These are phyloP conservation scores for Geodia barretti DNA, from an alignment of 37 sponge, comb jelly and placozoan species.

Conservation along the genomic window DNA sequence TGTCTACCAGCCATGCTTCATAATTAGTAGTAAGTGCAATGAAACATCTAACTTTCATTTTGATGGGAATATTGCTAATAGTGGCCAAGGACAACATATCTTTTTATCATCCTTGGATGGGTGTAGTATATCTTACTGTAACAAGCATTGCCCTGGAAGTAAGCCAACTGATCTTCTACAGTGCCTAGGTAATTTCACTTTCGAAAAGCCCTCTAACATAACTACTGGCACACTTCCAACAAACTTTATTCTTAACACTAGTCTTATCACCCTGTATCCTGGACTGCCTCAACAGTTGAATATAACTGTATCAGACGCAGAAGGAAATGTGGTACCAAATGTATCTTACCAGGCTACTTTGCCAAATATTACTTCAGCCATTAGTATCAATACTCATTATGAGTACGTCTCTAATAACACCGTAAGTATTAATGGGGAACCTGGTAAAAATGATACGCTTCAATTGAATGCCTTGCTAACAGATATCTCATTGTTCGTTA, in stretches of 20 bases:
- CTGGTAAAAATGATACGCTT: neutral
- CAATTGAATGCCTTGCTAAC: neutral
- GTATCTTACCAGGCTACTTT: neutral
- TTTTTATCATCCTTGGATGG: neutral
- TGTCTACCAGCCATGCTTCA: neutral
- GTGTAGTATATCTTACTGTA: neutral
- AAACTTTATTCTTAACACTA: neutral
- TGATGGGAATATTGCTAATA: neutral
- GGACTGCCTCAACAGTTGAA: neutral
- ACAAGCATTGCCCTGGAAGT: no score
- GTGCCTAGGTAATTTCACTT: neutral
- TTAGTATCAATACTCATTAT: neutral
- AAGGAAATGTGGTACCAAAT: neutral
- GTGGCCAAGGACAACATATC: neutral
- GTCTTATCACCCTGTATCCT: neutral
- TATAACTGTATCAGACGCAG: neutral
- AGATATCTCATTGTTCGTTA: neutral
- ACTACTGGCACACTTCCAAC: neutral
- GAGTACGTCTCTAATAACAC: neutral
- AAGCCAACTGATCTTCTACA: neutral
- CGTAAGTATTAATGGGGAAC: neutral
- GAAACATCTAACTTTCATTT: neutral
- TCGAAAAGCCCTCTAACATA: neutral
- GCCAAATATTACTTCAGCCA: neutral
- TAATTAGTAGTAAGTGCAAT: neutral